Base-by-base conservation (phyloP, 2,797 vertebrate genomes). In the Clarias platycephalus region DNA sequence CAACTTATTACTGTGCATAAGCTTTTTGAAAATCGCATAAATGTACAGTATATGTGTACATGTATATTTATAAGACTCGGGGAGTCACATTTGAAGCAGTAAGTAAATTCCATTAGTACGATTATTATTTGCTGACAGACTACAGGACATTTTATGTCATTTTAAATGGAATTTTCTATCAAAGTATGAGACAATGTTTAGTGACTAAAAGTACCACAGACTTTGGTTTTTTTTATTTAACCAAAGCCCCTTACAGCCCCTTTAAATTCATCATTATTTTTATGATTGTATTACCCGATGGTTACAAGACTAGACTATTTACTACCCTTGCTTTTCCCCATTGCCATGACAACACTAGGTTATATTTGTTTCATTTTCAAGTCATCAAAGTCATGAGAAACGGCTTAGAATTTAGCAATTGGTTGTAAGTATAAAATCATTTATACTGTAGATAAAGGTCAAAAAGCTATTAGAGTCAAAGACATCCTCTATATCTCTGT, bases 381-480 rank as follows among this genome's bases (percentile, higher is more conserved):
- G 26, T 10, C n/a, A 62, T 60, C 37, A 15, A 6, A 77, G 5
- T 13, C 7, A 4, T 18, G 2, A 79, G 7, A 79, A 26, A 26
- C 53, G 40, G 24, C 58, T 63, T 37, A 1, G 6, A 15, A 24
- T 37, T 77, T n/a, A 8, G 22, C 60, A 62, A 62, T 13, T 9
- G 22, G 8, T 10, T 44, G 22, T 9, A 62, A 26, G 13, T 40
- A 63, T 13, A 62, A 22, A 62, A 62, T 78, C 12, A 16, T 62
- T n/a, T 78, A 78, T 62, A n/a, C n/a, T n/a, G n/a, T n/a, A 60
- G 31, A 16, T 37, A 37, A 62, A 62, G 55, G 57, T 78, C 31
- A 62, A 62, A 62, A 40, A 57, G 34, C 2, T 37, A 34, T 40
- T 62, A 63, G 13, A 63, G 9, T 24, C 34, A 63, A 79, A 63